These are phyloP conservation scores for Sebastes alutus DNA, from an alignment of 2,797 vertebrate species.

Conservation along the genomic window DNA sequence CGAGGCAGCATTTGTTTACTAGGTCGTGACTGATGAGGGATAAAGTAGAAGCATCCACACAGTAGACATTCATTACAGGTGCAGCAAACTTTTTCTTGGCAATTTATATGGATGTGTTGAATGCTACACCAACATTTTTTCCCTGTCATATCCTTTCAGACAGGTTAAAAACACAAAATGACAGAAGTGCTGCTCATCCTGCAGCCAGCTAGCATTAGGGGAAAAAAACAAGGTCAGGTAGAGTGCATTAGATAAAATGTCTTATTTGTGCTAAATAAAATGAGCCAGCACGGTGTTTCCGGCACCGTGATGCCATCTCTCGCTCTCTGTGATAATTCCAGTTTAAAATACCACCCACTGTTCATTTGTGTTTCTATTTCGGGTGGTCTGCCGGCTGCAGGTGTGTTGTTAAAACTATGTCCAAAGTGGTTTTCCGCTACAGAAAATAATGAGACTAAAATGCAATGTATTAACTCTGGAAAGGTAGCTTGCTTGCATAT, in stretches of 20 bases:
- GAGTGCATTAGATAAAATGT: conserved; percentile 61
- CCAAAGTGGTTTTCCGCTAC: conserved; percentile 1
- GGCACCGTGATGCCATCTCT: conserved; percentile 34
- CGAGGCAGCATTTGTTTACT: neutral
- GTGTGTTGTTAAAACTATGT: conserved; percentile 46
- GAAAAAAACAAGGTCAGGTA: conserved; percentile 56
- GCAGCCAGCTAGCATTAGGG: conserved; percentile 41
- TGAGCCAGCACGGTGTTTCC: conserved; percentile 40
- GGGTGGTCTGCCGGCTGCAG: conserved; percentile 47
- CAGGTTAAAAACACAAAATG: conserved; percentile 34
- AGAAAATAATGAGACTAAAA: conserved; percentile 26
- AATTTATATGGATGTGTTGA: conserved; percentile 11
- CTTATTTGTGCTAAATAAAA: conserved; percentile 61
- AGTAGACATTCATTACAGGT: conserved; percentile 1
- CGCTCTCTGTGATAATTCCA: conserved; percentile 68
- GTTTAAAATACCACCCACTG: conserved; percentile 80
- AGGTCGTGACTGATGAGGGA: neutral
- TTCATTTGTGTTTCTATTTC: conserved; percentile 67
- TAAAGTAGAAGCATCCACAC: neutral
- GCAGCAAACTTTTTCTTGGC: conserved; percentile 1
- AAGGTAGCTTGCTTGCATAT: neutral
- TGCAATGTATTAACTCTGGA: neutral
- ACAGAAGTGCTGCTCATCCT: conserved; percentile 53
- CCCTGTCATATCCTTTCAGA: conserved; percentile 40
- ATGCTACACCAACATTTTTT: conserved; percentile 2